These are phyloP conservation scores for Carettochelys insculpta DNA, from an alignment of 2,113 vertebrate genomes.

Conservation along the genomic window DNA sequence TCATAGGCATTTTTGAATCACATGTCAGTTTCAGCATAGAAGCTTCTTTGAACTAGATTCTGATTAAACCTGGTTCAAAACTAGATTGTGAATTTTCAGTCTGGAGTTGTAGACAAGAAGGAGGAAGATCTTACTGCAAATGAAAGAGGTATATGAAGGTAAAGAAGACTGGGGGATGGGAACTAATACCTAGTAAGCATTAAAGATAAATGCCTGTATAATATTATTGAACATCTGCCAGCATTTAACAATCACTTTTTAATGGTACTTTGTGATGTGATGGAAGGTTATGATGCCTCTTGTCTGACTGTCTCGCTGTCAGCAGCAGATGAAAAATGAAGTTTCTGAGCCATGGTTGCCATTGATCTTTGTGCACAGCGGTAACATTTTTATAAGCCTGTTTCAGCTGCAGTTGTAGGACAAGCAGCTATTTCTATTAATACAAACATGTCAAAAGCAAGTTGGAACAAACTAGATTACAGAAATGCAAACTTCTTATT, in stretches of 20 bases:
- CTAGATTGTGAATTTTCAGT: background rate
- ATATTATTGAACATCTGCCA: background rate
- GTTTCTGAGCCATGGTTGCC: background rate
- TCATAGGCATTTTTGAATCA: background rate
- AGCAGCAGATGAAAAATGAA: constrained; percentile 2
- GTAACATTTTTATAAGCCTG: background rate
- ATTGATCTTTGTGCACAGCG: background rate
- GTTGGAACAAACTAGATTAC: background rate
- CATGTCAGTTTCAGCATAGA: background rate
- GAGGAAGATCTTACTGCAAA: background rate
- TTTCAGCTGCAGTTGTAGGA: background rate
- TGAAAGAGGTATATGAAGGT: background rate
- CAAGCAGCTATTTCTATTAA: background rate
- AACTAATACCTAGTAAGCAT: background rate
- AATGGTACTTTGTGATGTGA: background rate
- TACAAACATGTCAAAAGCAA: background rate
- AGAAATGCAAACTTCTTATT: background rate
- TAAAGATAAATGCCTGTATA: background rate
- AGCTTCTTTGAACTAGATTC: background rate
- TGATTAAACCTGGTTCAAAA: background rate
- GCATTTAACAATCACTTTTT: background rate
- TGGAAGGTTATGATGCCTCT: background rate
- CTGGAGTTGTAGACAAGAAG: background rate
- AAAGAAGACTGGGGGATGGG: background rate
- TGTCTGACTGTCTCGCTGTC: background rate